Conservation (phyloP, 2,113 vertebrate genomes). For the Vireo altiloquus region DNA sequence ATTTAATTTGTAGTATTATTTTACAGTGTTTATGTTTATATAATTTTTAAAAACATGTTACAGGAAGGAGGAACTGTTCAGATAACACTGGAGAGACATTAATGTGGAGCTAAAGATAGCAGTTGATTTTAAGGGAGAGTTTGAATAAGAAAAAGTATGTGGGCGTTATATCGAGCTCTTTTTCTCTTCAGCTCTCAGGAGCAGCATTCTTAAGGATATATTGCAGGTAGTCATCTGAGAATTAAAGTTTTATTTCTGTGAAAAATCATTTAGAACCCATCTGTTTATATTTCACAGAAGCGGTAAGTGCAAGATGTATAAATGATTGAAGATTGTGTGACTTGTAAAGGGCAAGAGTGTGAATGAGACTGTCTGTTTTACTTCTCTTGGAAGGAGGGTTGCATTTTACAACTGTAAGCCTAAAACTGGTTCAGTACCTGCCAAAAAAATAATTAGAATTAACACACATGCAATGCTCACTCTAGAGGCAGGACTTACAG, state of each 20-base stretch:
- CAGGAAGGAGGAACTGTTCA: background rate
- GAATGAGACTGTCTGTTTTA: constrained; percentile 50
- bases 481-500: background rate
- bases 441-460: constrained; percentile 25
- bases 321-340: constrained; percentile 60
- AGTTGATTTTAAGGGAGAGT: background rate
- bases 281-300: constrained; percentile 49
- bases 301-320: constrained; percentile 6
- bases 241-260: constrained; percentile 17
- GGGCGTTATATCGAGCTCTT: background rate
- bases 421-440: constrained; percentile 5
- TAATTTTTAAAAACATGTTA: background rate
- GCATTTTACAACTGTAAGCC: background rate
- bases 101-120: background rate
- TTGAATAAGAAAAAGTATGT: background rate
- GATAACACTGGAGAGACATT: background rate
- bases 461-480: background rate
- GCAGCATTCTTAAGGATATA: background rate
- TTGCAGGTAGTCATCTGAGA: constrained; percentile 13
- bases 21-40: background rate
- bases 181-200: background rate
- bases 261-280: constrained; percentile 38
- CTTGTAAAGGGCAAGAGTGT: constrained; percentile 66
- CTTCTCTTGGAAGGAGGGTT: background rate
- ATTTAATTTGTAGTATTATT: background rate